Conservation (phyloP, 2,797 vertebrate species). For the Enteromius anoplus region DNA sequence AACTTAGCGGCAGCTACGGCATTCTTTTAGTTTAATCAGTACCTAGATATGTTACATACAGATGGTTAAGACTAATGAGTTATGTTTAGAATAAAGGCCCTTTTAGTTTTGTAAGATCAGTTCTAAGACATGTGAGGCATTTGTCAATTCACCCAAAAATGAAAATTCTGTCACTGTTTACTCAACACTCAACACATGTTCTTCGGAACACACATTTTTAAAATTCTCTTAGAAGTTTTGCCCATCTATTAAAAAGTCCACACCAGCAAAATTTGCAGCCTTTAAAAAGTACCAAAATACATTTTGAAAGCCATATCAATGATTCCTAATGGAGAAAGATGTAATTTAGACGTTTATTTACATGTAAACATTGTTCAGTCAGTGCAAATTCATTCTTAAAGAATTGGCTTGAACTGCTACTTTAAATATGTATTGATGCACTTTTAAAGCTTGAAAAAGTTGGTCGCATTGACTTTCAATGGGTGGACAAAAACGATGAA, state of each 20-base stretch:
- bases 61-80: neutral
- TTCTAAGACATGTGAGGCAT: neutral
- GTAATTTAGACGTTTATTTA: neutral
- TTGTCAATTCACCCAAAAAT: neutral
- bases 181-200: neutral
- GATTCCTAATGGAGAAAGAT: neutral
- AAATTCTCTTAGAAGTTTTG: neutral
- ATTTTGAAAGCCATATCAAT: neutral
- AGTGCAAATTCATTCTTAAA: neutral
- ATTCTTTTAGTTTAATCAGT: neutral
- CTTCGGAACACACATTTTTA: neutral
- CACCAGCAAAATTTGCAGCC: neutral
- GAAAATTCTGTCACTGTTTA: neutral
- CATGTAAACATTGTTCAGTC: neutral
- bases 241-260: neutral
- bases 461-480: neutral
- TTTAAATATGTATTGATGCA: neutral
- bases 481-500: neutral
- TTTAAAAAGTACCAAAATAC: neutral
- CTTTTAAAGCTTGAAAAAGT: constrained; percentile 9
- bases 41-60: neutral
- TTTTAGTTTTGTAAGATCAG: neutral
- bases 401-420: neutral
- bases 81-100: neutral
- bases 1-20: neutral